phyloP scores from a whole-genome alignment of 1,140 invertebrate species.

The Leptinotarsa defecta region DNA sequence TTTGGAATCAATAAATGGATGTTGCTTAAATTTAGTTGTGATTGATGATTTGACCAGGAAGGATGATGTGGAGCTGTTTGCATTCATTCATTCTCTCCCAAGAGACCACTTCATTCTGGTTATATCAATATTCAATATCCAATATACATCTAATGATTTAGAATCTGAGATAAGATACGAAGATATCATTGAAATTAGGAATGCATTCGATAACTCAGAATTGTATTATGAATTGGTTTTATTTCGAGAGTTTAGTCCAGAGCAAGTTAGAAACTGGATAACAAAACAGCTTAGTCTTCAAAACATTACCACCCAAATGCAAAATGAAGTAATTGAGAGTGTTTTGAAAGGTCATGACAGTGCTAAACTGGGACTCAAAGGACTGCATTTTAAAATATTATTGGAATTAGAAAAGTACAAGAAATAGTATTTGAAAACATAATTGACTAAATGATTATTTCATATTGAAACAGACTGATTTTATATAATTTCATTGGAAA shows the following conservation, averaged over 20 bases:
- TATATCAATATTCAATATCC: slow-evolving; percentile 23
- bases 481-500: neutral
- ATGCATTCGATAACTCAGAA: slow-evolving; percentile 17
- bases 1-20: slow-evolving; percentile 13
- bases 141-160: slow-evolving; percentile 14
- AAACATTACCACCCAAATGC: neutral
- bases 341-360: slow-evolving; percentile 24
- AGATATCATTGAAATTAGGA: slow-evolving; percentile 23
- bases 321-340: slow-evolving; percentile 14
- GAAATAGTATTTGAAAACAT: slow-evolving; percentile 9
- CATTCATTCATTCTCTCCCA: slow-evolving; percentile 19
- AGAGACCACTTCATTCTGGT: slow-evolving; percentile 18
- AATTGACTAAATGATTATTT: neutral
- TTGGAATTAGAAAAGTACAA: slow-evolving; percentile 23
- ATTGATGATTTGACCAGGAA: slow-evolving; percentile 26
- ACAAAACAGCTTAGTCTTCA: slow-evolving; percentile 14
- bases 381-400: slow-evolving; percentile 24
- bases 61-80: slow-evolving; percentile 18
- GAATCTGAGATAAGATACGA: slow-evolving; percentile 15
- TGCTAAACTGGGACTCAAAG: slow-evolving; percentile 21
- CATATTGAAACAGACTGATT: neutral
- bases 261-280: slow-evolving; percentile 24
- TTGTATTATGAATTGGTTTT: slow-evolving; percentile 26
- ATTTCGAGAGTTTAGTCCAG: slow-evolving; percentile 18
- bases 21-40: slow-evolving; percentile 29